phyloP scores from a whole-genome alignment of 2,888 invertebrate species.

The Drosophila ustulata region DNA sequence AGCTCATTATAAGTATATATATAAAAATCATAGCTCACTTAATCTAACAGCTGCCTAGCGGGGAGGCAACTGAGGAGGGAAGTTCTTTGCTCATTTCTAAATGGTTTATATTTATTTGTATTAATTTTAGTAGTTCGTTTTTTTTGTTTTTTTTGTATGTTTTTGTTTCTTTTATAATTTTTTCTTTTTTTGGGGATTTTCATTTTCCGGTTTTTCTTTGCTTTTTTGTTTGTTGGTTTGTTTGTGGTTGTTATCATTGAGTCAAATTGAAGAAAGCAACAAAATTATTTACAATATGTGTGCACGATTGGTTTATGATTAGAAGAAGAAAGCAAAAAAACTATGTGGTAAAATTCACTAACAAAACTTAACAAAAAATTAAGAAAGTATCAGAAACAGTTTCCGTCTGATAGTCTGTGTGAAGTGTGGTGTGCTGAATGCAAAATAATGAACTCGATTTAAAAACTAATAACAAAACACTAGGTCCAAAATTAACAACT shows the following conservation, averaged over 20 bases:
- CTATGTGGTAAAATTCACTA: conserved; percentile 38
- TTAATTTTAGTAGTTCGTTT: conserved; percentile 24
- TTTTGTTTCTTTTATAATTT: conserved; percentile 30
- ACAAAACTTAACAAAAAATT: conserved; percentile 61
- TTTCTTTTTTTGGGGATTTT: conserved; percentile 38
- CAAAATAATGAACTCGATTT: conserved; percentile 23
- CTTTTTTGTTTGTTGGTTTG: conserved; percentile 38
- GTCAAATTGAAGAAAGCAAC: conserved; percentile 62
- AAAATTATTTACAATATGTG: conserved; percentile 75
- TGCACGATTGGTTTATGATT: conserved; percentile 45
- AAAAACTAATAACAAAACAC: conserved; percentile 56
- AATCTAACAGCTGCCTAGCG: conserved; percentile 72
- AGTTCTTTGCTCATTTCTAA: conserved; percentile 78
- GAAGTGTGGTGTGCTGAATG: background rate
- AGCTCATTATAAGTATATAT: conserved; percentile 39
- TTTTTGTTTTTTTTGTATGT: conserved; percentile 22
- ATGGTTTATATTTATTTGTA: conserved; percentile 54
- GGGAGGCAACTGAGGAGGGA: conserved; percentile 77
- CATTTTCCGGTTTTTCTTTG: conserved; percentile 32
- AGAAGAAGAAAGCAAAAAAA: conserved; percentile 26
- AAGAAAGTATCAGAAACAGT: conserved; percentile 29
- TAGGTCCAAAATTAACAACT: conserved; percentile 49
- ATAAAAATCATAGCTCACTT: conserved; percentile 75
- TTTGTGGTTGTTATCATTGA: conserved; percentile 37
- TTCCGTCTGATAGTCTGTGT: background rate